phyloP scores from a whole-genome alignment of 2,888 invertebrate genomes.

The Temnothorax ravouxi region DNA sequence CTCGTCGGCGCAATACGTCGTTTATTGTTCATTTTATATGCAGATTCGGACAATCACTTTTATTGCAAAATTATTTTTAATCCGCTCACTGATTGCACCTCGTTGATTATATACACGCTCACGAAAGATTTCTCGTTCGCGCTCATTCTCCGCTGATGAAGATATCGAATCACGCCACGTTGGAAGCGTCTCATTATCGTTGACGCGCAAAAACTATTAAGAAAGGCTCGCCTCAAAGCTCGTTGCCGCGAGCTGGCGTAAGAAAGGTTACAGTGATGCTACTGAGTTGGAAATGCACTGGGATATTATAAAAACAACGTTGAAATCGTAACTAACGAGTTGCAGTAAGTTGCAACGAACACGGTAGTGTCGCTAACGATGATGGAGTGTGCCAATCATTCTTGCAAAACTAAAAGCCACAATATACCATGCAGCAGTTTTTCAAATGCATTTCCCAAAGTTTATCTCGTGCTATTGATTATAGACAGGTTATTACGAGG shows the following conservation, averaged over 20 bases:
- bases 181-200: slow-evolving; percentile 44
- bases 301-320: slow-evolving; percentile 52
- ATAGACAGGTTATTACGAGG: not conserved
- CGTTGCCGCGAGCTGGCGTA: slow-evolving; percentile 10
- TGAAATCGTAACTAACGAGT: slow-evolving; percentile 61
- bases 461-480: slow-evolving; percentile 53
- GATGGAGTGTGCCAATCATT: slow-evolving; percentile 58
- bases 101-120: slow-evolving; percentile 19
- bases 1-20: slow-evolving; percentile 33
- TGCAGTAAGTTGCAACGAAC: slow-evolving; percentile 52
- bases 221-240: slow-evolving; percentile 21
- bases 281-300: slow-evolving; percentile 37
- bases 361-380: slow-evolving; percentile 56
- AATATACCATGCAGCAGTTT: slow-evolving; percentile 29
- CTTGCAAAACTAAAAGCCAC: slow-evolving; percentile 44
- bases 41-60: slow-evolving; percentile 59
- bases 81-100: slow-evolving; percentile 55
- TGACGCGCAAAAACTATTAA: slow-evolving; percentile 34
- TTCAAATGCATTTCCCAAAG: slow-evolving; percentile 36
- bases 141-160: slow-evolving; percentile 22
- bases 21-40: slow-evolving; percentile 68
- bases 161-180: slow-evolving; percentile 36
- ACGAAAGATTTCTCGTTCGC: slow-evolving; percentile 1
- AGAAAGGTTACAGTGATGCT: slow-evolving; percentile 3
- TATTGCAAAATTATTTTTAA: slow-evolving; percentile 69